Percentiles rank a stretch among this genome's conserved stretches.
Conservation (phyloP, 2,797 vertebrate genomes). For the Pteropus rufus region DNA sequence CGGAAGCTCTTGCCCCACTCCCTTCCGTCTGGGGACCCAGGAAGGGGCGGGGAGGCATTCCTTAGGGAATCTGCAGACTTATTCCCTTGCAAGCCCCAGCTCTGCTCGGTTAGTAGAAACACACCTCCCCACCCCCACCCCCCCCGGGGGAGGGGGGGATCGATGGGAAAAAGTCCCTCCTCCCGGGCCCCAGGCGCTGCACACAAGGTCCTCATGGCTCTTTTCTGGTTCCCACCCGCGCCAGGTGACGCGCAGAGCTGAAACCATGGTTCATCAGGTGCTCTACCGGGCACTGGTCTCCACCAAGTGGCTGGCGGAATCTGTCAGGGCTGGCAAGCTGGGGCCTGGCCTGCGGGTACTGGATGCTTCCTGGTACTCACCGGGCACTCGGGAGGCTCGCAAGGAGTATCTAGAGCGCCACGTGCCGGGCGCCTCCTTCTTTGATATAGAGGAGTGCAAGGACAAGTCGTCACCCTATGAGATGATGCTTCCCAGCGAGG, state of each 20-base stretch:
- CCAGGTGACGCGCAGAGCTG: constrained; percentile 46
- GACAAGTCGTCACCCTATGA: constrained; percentile 85
- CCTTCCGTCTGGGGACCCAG: neutral
- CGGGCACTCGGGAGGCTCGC: constrained; percentile 85
- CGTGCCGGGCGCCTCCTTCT: constrained; percentile 91
- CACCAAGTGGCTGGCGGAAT: constrained; percentile 89
- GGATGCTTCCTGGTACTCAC: constrained; percentile 92
- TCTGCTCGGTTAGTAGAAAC: neutral
- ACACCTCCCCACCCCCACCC: neutral
- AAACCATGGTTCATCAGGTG: constrained; percentile 87
- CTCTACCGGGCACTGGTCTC: constrained; percentile 87
- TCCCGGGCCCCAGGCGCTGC: neutral
- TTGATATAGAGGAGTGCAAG: constrained; percentile 92
- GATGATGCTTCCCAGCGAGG: constrained; percentile 90
- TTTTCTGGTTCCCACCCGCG: constrained; percentile 21
- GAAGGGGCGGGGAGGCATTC: neutral
- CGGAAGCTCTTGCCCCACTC: neutral
- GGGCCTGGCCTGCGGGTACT: constrained; percentile 88
- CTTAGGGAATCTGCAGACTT: neutral
- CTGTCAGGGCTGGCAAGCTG: constrained; percentile 80
- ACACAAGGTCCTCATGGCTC: neutral
- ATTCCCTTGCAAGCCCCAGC: neutral
- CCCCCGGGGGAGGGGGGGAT: neutral
- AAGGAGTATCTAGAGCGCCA: constrained; percentile 89
- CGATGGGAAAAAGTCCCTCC: neutral